Evolutionary conservation across 2,888 invertebrate genomes (phyloP).

Genomic region (Lamellibrachia columna): DNA sequence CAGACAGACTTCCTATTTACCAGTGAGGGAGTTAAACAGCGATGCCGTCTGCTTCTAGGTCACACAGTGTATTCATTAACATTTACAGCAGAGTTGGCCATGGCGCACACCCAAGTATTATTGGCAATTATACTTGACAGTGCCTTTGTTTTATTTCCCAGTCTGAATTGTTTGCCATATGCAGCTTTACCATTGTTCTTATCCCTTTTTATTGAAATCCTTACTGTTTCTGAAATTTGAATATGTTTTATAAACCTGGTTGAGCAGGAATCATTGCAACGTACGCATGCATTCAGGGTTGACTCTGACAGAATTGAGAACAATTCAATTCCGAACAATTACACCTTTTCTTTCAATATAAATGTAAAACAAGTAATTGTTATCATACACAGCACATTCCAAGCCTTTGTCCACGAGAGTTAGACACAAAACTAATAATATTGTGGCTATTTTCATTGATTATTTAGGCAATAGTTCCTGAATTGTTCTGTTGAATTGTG

Average conservation of each 20-base stretch:
- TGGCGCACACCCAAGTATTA: neutral
- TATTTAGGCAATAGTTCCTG: too few relatives aligned
- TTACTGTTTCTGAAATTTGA: too few relatives aligned
- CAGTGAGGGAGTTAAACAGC: neutral
- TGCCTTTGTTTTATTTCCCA: neutral
- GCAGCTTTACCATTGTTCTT: neutral
- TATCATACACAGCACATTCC: neutral
- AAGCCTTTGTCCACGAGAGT: neutral
- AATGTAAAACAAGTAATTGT: too few relatives aligned
- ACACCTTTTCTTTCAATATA: neutral
- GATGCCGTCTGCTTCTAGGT: neutral
- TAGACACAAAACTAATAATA: neutral
- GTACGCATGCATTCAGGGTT: too few relatives aligned
- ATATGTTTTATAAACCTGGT: too few relatives aligned
- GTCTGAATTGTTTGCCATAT: neutral
- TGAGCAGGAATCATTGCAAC: too few relatives aligned
- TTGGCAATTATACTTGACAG: neutral
- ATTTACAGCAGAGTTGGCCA: neutral
- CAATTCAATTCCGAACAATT: neutral
- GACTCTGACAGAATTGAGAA: too few relatives aligned
- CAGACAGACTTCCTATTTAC: slow-evolving; percentile 16
- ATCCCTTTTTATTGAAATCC: neutral
- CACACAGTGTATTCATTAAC: neutral
- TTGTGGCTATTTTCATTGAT: neutral
- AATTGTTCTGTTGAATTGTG: too few relatives aligned